Evolutionary conservation across 2,888 invertebrate species (phyloP), one percentile per base, ranked within the genome.

Genomic region (Dicyrtomina minuta): DNA sequence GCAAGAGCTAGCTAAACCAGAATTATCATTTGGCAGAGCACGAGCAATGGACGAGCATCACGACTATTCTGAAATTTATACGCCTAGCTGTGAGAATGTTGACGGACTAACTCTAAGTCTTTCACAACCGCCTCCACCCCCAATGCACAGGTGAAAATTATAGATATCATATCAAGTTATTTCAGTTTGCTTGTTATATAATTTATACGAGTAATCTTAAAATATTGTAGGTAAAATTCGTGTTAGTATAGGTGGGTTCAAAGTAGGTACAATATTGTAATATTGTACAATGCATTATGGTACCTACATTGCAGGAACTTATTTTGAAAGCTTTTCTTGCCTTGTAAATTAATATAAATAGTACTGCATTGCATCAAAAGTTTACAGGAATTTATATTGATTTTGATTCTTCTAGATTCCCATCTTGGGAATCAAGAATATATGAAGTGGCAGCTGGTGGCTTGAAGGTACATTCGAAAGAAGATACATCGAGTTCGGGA

Each of bases 391-490:
- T 33, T 33, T 3, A 8, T 33, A 33, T 8, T 33, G 33, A 33
- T 33, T 3, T 66, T 66, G 56, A 39, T 41, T 56, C 20, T 55
- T 70, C 80, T 70, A 79, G 83, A 64, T 92, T 92, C 81, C 93
- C 93, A 4, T 91, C 91, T 79, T 95, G 95, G 95, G 95, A 96
- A 83, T 94, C 93, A n/a, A 89, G 94, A 81, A 95, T 96, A 79
- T 96, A 96, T 82, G 93, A 94, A 85, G 92, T 93, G 79, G 81
- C 81, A 69, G 78, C 79, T 68, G 79, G 78, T 69, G 82, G 82
- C 10, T 71, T 78, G 39, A 78, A 78, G 56, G 70, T 77, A 26
- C 71, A 76, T 65, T 72, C 70, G 49, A 73, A 73, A 64, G 74
- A 73, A 56, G 75, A 75, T 70, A 67, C 72, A 51, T 64, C 41